Evolutionary conservation across 2,113 vertebrate genomes (phyloP), one percentile per base, ranked within the genome.

Genomic region (Megaptera novaeangliae): DNA sequence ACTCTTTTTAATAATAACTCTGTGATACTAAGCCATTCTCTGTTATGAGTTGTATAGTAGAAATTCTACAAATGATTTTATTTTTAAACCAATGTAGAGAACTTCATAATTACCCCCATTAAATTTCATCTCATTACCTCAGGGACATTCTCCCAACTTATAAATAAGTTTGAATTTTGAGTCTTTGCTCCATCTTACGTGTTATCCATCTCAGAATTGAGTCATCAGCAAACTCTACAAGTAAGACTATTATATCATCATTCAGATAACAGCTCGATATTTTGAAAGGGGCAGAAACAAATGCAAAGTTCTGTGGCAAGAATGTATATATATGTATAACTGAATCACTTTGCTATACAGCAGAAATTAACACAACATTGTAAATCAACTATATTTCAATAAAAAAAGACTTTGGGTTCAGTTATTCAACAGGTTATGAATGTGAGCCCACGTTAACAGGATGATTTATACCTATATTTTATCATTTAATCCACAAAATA

Each of bases 61-160:
- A 93, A 91, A 74, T 72, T 88, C 39, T 72, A 78, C 41, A 8
- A 72, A 82, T 87, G 31, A 89, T 66, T 87, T 68, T 92, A 63
- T 72, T 86, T 91, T 92, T 29, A 94, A 72, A 71, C 77, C 61
- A 69, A 39, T 74, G 91, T 75, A 46, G 12, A 77, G 20, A 81
- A 95, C n/a, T 82, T 85, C 10, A 77, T 86, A 92, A 86, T 78
- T 89, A 86, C 5, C 8, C 34, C 13, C 41, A 61, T 86, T 95
- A 96, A 72, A 69, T 92, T 95, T 94, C 17, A 82, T 74, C 27
- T 95, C 39, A 74, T 91, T 66, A 69, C 72, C 92, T 87, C 20
- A 57, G 69, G 17, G 13, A 3, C 46, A 96, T 86, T 59, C 11
- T 92, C 86, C 46, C 17, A 94, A 84, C 10, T 17, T 83, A 92